Conservation (phyloP, 2,113 vertebrate genomes). For the Triplophysa siluroides region DNA sequence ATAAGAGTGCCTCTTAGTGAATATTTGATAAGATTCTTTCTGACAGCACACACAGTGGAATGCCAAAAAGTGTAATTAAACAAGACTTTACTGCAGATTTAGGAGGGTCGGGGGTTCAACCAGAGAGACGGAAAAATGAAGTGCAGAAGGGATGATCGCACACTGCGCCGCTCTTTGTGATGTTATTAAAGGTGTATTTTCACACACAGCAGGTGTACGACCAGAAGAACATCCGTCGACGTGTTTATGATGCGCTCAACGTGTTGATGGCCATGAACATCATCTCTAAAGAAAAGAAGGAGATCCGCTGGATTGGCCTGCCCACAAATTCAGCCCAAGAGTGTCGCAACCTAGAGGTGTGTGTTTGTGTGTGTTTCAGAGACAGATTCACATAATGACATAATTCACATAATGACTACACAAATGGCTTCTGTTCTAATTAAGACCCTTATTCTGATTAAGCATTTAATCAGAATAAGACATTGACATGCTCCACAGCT, state of each 20-base stretch:
- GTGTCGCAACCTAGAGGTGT: conserved; percentile 84
- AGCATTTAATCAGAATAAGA: not conserved
- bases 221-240: conserved; percentile 87
- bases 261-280: conserved; percentile 92
- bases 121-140: not conserved
- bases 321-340: conserved; percentile 88
- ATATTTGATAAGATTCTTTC: conserved; percentile 53
- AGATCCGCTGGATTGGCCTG: conserved; percentile 86
- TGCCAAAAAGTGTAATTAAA: conserved; percentile 59
- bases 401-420: too few species aligned
- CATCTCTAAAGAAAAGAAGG: conserved; percentile 89
- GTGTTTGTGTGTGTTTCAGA: conserved; percentile 11
- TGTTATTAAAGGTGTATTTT: conserved; percentile 22
- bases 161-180: not conserved
- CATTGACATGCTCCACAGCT: not conserved
- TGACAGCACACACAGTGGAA: conserved; percentile 52
- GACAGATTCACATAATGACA: not conserved
- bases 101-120: not conserved
- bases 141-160: not conserved
- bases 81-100: conserved; percentile 41
- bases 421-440: too few species aligned
- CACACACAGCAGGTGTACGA: conserved; percentile 81
- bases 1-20: not conserved
- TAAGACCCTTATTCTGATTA: not conserved
- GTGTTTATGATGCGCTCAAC: conserved; percentile 87